Evolutionary conservation across 2,797 vertebrate species (phyloP), one percentile per base, ranked within the genome.

Genomic region (Tamandua tetradactyla): DNA sequence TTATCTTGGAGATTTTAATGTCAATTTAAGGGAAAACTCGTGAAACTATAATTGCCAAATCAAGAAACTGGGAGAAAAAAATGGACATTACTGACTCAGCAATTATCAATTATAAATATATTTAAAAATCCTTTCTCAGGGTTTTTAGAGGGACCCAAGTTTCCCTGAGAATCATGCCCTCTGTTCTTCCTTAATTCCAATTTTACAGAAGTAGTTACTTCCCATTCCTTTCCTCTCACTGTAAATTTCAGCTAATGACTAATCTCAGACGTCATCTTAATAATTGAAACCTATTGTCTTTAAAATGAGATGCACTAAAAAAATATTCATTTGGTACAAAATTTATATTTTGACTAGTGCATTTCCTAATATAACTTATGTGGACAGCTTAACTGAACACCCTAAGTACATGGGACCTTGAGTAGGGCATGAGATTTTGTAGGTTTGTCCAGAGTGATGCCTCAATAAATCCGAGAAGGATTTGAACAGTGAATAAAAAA

Each of bases 231-330:
- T 57, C 57, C 86, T 66, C 55, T 81, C n/a, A 47, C n/a, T 68
- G 30, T 71, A 47, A 87, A 83, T 80, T 69, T 89, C 69, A 59
- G 83, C 42, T 91, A 49, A 87, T 37, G 96, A 97, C 66, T 93
- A 94, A 97, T 97, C 94, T 80, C 88, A 97, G 81, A 96, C 95
- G 95, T 95, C 95, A 94, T 78, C 78, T 93, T 37, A 91, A 42
- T 71, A 93, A 94, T 14, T 97, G 72, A 97, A 97, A 95, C 85
- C 32, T 86, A 57, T 52, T 37, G 69, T 84, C 52, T 49, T 72
- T 22, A 5, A 25, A 82, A 40, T 89, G 61, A 89, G 75, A 15
- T 55, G 44, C 18, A 64, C 87, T 94, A 32, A n/a, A n/a, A n/a
- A n/a, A n/a, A n/a, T n/a, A n/a, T n/a, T n/a, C n/a, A n/a, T n/a